A percentile compares a stretch with the other conserved stretches of the same genome.
phyloP scores from a whole-genome alignment of 2,888 invertebrate species.

The Pteria penguin region DNA sequence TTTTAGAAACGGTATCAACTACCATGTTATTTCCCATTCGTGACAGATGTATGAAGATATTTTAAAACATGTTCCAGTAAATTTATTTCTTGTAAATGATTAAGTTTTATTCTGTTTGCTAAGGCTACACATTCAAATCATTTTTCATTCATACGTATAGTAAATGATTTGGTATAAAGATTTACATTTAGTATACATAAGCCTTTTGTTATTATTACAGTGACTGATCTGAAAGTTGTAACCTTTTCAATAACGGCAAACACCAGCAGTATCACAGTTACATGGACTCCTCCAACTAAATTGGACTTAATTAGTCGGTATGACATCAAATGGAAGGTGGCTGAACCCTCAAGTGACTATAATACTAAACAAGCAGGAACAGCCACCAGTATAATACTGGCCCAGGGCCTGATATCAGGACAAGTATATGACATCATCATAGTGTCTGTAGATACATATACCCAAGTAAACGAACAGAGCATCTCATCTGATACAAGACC shows the following conservation, averaged over 20 bases:
- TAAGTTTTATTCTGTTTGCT: no score
- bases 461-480: not conserved
- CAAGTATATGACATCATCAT: not conserved
- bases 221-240: not conserved
- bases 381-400: not conserved
- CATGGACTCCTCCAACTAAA: not conserved
- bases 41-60: no score
- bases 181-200: no score
- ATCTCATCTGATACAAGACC: not conserved
- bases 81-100: no score
- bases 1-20: no score
- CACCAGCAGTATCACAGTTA: not conserved
- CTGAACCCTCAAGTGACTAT: not conserved
- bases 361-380: not conserved
- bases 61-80: no score
- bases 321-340: not conserved
- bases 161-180: no score
- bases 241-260: not conserved
- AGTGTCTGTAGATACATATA: not conserved
- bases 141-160: no score
- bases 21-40: no score
- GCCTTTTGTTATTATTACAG: not conserved
- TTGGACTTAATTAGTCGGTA: not conserved
- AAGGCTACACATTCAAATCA: no score
- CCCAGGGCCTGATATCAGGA: not conserved